Conservation (phyloP, 2,888 invertebrate genomes). For the Drosophila hamatofila region DNA sequence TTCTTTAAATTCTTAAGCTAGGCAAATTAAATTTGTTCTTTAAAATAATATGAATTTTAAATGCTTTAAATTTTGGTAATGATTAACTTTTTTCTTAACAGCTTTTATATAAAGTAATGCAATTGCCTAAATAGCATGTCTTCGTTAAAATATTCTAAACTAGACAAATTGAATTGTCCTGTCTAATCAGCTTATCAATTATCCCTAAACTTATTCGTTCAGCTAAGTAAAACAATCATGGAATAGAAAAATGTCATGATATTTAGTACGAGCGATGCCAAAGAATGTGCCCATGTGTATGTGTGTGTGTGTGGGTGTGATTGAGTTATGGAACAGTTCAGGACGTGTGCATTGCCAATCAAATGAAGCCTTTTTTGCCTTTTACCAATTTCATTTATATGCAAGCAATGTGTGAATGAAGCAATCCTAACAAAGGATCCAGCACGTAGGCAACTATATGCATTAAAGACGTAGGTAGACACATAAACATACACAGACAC, state of each 20-base stretch:
- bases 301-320: slow-evolving; percentile 8
- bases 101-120: too few species aligned
- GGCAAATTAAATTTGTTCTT: too few species aligned
- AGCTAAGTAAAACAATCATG: not conserved
- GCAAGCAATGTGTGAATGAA: slow-evolving; percentile 59
- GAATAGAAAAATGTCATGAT: not conserved
- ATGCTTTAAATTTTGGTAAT: too few species aligned
- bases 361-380: slow-evolving; percentile 54
- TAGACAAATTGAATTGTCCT: not conserved
- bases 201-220: not conserved
- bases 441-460: slow-evolving; percentile 60
- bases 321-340: slow-evolving; percentile 20
- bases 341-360: slow-evolving; percentile 67
- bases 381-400: slow-evolving; percentile 61
- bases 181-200: not conserved
- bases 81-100: too few species aligned
- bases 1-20: too few species aligned
- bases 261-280: not conserved
- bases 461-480: slow-evolving; percentile 53
- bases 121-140: too few species aligned
- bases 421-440: slow-evolving; percentile 44
- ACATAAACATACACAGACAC: not conserved
- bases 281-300: not conserved
- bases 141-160: too few species aligned
- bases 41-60: too few species aligned